These are phyloP conservation scores for Euphysa ruthae DNA, from an alignment of 30 jellyfish, hydroid and myxozoan genomes.

Conservation along the genomic window DNA sequence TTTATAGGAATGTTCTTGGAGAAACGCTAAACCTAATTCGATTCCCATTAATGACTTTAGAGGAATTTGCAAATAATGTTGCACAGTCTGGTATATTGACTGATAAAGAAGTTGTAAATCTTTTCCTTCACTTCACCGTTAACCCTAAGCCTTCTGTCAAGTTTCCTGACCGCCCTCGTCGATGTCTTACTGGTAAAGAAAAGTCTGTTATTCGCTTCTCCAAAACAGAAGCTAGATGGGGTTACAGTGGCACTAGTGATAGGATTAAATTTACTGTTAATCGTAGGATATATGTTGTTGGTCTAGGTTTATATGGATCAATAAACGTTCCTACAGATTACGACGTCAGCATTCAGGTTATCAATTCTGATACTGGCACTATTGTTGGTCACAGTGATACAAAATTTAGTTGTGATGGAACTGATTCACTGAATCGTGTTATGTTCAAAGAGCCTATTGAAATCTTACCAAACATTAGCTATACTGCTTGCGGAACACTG, in stretches of 20 bases:
- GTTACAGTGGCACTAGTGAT: constrained; percentile 99
- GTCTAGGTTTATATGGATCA: constrained; percentile 95
- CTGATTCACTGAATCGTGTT: constrained; percentile 80
- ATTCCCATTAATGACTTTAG: constrained; percentile 95
- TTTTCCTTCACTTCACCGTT: constrained; percentile 87
- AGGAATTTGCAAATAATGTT: constrained; percentile 88
- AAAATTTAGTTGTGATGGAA: constrained; percentile 98
- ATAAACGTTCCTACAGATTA: constrained; percentile 89
- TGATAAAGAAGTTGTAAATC: constrained; percentile 74
- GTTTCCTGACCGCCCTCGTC: constrained; percentile 97
- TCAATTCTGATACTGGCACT: constrained; percentile 74
- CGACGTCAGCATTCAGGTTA: constrained; percentile 83
- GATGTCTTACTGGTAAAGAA: constrained; percentile 95
- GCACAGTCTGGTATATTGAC: constrained; percentile 97
- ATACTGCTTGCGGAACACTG: constrained; percentile 86
- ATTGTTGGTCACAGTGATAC: constrained; percentile 90
- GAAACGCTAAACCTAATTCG: constrained; percentile 70
- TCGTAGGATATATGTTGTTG: constrained; percentile 86
- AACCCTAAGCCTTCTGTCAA: constrained; percentile 91
- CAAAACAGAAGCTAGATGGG: constrained; percentile 98
- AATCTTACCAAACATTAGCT: constrained; percentile 66
- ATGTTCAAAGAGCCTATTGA: constrained; percentile 97
- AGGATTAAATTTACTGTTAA: constrained; percentile 72
- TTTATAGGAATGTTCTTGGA: constrained; percentile 63
- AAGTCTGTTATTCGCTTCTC: constrained; percentile 78